Base-by-base conservation (phyloP, 35 echinoderm and acorn worm species). In the Acanthaster planci region DNA sequence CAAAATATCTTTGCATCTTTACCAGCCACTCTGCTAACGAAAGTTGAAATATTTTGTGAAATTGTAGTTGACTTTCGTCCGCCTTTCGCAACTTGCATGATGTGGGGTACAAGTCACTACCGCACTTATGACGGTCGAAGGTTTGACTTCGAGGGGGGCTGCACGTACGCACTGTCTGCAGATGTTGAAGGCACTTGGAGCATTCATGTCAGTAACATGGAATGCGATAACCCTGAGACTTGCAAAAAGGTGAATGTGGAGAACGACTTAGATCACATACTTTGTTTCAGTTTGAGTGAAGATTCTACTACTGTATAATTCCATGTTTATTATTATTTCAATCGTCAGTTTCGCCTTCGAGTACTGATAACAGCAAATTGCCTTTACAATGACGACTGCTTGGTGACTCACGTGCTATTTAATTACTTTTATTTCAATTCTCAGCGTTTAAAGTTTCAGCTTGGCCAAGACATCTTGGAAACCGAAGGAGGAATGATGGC, bases 71-170 rank as follows among this genome's bases (percentile, higher is more conserved):
- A 47, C 12, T 47, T 47, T 47, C 16, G 32, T 15, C 50, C 55
- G 1, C 83, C 57, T 7, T 85, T 85, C 40, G 56, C 83, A 39
- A 85, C 83, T 44, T 94, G 92, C 52, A 86, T 84, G n/a, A 83
- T 87, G 1, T 94, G 87, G 87, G 83, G 87, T 35, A 78, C 89
- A 26, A 82, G 87, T 86, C 92, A 94, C 56, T 94, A 85, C 83
- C 79, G 79, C 76, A 86, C 92, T 39, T 94, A 86, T 80, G 92
- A 94, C 81, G 82, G 81, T 12, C 38, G 56, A 27, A 53, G 55
- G 14, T 94, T 89, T 53, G 83, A 90, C 60, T 90, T 94, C 37
- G 87, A 94, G 30, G 87, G 92, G 5, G 87, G 84, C 29, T 94
- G 92, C 78, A 87, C 85, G 21, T 94, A 94, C 36, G 86, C 86